Evolutionary conservation across 2,888 invertebrate species (phyloP).

Genomic region (Lamellibrachia satsuma): DNA sequence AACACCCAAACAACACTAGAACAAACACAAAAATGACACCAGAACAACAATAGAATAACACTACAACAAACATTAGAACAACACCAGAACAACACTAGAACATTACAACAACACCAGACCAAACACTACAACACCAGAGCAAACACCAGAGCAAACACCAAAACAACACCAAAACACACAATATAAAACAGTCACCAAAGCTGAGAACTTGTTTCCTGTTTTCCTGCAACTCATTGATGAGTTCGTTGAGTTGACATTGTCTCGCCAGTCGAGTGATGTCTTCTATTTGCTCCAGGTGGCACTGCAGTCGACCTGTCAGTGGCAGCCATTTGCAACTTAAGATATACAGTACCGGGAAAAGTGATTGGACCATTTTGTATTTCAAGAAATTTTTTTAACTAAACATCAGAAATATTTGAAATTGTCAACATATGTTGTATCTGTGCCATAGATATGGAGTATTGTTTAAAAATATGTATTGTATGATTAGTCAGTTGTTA

Average conservation of each 20-base stretch:
- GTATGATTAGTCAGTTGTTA: too few relatives aligned
- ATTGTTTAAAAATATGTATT: too few relatives aligned
- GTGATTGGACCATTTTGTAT: not conserved
- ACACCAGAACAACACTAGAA: too few relatives aligned
- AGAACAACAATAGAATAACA: too few relatives aligned
- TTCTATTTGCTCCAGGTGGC: constrained; percentile 61
- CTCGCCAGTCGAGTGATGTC: constrained; percentile 64
- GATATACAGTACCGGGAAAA: not conserved
- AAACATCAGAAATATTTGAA: too few relatives aligned
- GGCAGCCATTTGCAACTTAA: not conserved
- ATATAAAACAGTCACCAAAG: constrained; percentile 55
- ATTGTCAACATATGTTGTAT: too few relatives aligned
- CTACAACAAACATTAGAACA: too few relatives aligned
- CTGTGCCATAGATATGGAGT: too few relatives aligned
- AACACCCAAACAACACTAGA: not conserved
- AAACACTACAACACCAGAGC: too few relatives aligned
- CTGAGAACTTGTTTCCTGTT: constrained; percentile 60
- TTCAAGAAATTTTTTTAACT: too few relatives aligned
- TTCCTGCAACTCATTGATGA: constrained; percentile 60
- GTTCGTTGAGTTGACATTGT: constrained; percentile 63
- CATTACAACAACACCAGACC: too few relatives aligned
- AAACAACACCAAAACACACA: not conserved
- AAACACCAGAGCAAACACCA: not conserved
- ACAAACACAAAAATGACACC: not conserved
- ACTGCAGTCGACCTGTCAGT: constrained; percentile 61